phyloP scores from a whole-genome alignment of 2,888 invertebrate genomes.

The Acrocyrtus sp. region DNA sequence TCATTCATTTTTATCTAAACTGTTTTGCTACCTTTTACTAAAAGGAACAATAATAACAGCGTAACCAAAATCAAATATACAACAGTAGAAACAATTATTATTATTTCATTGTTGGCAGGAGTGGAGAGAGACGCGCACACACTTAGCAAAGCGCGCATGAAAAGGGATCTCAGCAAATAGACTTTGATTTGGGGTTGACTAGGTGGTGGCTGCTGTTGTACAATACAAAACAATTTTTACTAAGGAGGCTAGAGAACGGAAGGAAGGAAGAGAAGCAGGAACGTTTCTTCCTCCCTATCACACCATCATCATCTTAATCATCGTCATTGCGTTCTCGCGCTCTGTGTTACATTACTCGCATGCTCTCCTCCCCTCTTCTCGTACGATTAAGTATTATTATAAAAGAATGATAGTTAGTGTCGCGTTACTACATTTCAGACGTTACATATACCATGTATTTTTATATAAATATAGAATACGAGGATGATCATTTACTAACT shows the following conservation, averaged over 20 bases:
- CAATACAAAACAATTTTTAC: constrained; percentile 10
- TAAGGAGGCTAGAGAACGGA: constrained; percentile 34
- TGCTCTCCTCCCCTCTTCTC: background rate
- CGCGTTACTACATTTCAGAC: background rate
- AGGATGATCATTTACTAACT: constrained; percentile 29
- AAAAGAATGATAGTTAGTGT: constrained; percentile 7
- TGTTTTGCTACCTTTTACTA: constrained; percentile 35
- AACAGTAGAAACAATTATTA: background rate
- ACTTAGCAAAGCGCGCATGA: background rate
- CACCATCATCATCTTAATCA: constrained; percentile 7
- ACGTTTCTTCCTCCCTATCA: constrained; percentile 52
- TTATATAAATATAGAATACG: background rate
- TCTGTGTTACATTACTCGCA: background rate
- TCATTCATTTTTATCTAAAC: constrained; percentile 33
- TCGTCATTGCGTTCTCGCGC: constrained; percentile 9
- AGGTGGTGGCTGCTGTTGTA: constrained; percentile 18
- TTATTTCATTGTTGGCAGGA: background rate
- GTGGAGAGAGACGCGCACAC: background rate
- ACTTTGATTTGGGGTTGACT: background rate
- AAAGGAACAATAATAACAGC: constrained; percentile 1
- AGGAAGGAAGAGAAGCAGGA: constrained; percentile 47
- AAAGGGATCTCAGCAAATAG: background rate
- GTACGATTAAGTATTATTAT: constrained; percentile 31
- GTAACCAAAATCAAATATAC: constrained; percentile 38
- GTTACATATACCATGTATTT: constrained; percentile 30